Evolutionary conservation across 1,140 invertebrate species (phyloP), one percentile per base, ranked within the genome.

Genomic region (Drosophila littoralis): DNA sequence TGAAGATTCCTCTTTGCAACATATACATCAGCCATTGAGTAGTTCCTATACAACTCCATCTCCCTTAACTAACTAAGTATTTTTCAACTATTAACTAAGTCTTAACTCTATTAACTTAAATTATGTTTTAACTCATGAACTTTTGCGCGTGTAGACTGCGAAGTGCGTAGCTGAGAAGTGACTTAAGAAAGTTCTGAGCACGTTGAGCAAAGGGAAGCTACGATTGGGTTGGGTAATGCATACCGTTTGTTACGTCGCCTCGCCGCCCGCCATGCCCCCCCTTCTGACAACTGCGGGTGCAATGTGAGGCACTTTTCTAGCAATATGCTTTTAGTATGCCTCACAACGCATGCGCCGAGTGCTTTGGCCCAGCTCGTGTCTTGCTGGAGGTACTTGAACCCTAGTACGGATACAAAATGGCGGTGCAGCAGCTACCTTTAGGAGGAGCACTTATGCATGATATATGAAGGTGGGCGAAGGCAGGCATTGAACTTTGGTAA

Each of bases 341-440:
- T 33, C 35, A 28, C 66, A 50, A 82, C 83, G 79, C 83, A 88
- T 79, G 77, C 71, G 83, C 66, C 54, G 79, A 48, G 57, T 58
- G 80, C 80, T 89, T 76, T 13, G 38, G 45, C 60, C 50, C 65
- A 28, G 50, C 66, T 57, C 45, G 58, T 46, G 54, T 58, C 60
- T 71, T 52, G 51, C 55, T 68, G 42, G 80, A 89, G 83, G 84
- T 88, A 88, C 83, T 88, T 88, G 83, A 88, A 88, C 83, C 84
- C 57, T 60, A 42, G 40, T 75, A 51, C 55, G 60, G 38, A 32
- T 33, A 81, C 74, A 86, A 86, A 79, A 86, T 86, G 83, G 83
- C 83, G 81, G 40, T 48, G 52, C 61, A 33, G 45, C 68, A 40
- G 58, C 75, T 85, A 77, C 68, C 67, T 83, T 69, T 55, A 51